These are phyloP conservation scores for Etheostoma spectabile DNA, from an alignment of 2,113 vertebrate genomes.

Conservation along the genomic window DNA sequence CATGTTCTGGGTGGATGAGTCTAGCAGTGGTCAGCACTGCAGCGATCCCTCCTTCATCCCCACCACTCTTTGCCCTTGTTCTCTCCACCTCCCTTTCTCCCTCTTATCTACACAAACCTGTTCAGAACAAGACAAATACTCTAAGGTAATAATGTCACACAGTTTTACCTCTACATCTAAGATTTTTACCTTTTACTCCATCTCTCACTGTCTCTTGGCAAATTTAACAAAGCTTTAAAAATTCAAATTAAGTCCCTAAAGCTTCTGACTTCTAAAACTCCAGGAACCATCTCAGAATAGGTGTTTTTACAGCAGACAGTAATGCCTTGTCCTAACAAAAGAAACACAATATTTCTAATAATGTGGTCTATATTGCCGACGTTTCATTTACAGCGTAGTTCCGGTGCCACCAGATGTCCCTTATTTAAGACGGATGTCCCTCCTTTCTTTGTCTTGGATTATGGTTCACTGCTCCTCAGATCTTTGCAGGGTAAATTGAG, in stretches of 20 bases:
- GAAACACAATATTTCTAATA: neutral
- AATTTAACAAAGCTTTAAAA: conserved; percentile 28
- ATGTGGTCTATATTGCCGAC: too few relatives aligned
- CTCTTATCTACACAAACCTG: conserved; percentile 5
- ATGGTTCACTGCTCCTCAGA: too few relatives aligned
- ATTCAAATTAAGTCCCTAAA: conserved; percentile 15
- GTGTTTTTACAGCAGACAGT: neutral
- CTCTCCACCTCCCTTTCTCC: conserved; percentile 23
- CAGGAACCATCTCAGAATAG: too few relatives aligned
- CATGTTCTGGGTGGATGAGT: conserved; percentile 71
- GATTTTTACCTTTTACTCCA: neutral
- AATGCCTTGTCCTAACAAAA: neutral
- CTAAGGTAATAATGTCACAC: neutral
- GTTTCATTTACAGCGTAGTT: too few relatives aligned
- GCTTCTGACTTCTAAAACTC: conserved; percentile 12
- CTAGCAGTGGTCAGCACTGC: conserved; percentile 72
- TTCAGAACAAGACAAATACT: conserved; percentile 19
- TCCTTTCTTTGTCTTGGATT: too few relatives aligned
- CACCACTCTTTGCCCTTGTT: conserved; percentile 10
- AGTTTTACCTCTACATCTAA: neutral
- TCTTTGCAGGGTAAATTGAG: too few relatives aligned
- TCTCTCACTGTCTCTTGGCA: neutral
- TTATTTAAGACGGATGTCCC: too few relatives aligned
- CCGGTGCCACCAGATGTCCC: too few relatives aligned
- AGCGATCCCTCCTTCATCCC: conserved; percentile 35